Percentiles rank a stretch among this genome's conserved stretches.
Conservation (phyloP, 2,888 invertebrate genomes). For the Paralinhomoeus sp. region DNA sequence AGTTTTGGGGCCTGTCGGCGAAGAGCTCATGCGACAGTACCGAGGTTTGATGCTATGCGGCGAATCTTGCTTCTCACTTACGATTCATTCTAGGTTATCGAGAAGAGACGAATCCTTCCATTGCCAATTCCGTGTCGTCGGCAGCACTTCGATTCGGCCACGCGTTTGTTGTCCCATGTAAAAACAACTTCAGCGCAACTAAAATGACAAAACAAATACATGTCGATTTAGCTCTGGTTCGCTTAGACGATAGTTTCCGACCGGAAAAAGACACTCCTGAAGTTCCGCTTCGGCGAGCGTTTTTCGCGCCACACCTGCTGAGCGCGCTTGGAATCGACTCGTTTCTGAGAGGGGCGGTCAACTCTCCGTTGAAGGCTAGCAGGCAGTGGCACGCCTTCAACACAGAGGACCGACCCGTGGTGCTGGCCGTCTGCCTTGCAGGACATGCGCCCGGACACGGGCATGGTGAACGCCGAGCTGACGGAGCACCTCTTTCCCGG, state of each 20-base stretch:
- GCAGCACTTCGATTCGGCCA: constrained; percentile 48
- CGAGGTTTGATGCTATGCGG: too few species aligned
- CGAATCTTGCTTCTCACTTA: too few species aligned
- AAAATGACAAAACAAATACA: too few species aligned
- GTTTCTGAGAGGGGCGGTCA: constrained; percentile 42
- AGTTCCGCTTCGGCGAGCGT: constrained; percentile 44
- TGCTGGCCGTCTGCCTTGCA: too few species aligned
- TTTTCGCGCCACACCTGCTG: constrained; percentile 83
- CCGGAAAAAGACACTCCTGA: background rate
- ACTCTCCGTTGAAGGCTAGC: constrained; percentile 25
- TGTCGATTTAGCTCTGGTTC: background rate
- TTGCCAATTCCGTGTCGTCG: constrained; percentile 81
- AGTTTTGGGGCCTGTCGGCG: constrained; percentile 28
- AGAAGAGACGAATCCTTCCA: constrained; percentile 44
- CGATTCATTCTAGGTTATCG: too few species aligned
- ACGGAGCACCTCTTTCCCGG: constrained; percentile 57
- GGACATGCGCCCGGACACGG: too few species aligned
- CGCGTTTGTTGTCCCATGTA: background rate
- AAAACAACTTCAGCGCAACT: too few species aligned
- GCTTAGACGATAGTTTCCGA: background rate
- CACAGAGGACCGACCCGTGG: too few species aligned
- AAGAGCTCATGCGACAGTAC: background rate
- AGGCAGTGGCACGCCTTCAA: too few species aligned
- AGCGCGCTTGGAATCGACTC: constrained; percentile 93
- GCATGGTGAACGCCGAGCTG: constrained; percentile 59